phyloP scores from a whole-genome alignment of 2,113 vertebrate genomes.

The Nyctibius bracteatus region DNA sequence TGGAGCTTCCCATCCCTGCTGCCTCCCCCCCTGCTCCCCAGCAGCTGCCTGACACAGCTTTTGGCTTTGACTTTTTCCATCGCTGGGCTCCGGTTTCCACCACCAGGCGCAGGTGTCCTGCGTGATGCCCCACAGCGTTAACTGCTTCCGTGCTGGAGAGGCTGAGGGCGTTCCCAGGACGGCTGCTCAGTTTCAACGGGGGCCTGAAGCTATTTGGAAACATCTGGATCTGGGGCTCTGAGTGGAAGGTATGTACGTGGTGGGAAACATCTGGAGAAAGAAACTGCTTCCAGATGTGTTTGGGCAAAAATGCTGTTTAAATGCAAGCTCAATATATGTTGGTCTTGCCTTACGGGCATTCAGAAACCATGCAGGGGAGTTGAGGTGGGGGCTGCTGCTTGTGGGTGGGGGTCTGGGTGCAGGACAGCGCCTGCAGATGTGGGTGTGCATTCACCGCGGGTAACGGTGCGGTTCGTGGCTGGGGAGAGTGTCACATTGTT shows the following conservation, averaged over 20 bases:
- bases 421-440: neutral
- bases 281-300: slow-evolving; percentile 8
- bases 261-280: neutral
- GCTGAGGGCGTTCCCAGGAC: rapidly evolving
- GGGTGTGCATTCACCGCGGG: rapidly evolving
- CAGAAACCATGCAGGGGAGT: neutral
- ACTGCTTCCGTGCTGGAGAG: neutral
- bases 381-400: neutral
- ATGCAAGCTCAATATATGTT: neutral
- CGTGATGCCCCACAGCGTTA: neutral
- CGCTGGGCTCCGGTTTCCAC: neutral
- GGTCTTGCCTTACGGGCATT: neutral
- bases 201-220: neutral
- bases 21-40: neutral
- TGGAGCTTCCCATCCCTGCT: neutral
- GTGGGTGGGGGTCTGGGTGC: neutral
- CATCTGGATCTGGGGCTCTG: neutral
- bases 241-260: slow-evolving; percentile 17
- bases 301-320: neutral
- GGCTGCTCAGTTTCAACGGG: rapidly evolving
- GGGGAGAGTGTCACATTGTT: neutral
- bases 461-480: rapidly evolving
- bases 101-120: neutral
- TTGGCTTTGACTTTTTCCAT: slow-evolving; percentile 28
- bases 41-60: neutral